Percentiles rank a stretch among this genome's conserved stretches.
Conservation (phyloP, 1,140 invertebrate species). For the Ips typographus region DNA sequence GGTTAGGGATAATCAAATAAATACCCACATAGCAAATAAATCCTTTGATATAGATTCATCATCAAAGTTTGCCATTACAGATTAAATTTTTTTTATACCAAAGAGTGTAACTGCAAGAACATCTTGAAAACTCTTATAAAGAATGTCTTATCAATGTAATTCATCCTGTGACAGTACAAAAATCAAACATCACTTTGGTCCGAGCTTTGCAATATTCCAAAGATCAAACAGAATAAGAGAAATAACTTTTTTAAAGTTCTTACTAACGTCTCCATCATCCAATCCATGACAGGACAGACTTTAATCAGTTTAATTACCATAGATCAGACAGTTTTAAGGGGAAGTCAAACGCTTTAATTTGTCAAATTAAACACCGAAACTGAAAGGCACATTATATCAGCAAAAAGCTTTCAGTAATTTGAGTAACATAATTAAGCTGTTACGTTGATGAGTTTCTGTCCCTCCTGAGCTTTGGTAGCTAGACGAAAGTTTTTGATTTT, state of each 20-base stretch:
- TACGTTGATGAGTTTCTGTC: conserved; percentile 1
- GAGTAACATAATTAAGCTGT: conserved; percentile 17
- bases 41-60: too few relatives aligned
- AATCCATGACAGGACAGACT: background rate
- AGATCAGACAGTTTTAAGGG: conserved; percentile 15
- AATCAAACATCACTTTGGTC: background rate
- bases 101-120: background rate
- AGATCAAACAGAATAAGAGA: too few relatives aligned
- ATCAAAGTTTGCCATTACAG: too few relatives aligned
- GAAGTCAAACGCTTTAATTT: conserved; percentile 23
- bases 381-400: background rate
- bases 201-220: too few relatives aligned
- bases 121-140: background rate
- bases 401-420: background rate
- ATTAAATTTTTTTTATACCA: too few relatives aligned
- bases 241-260: too few relatives aligned
- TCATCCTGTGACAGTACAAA: background rate
- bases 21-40: too few relatives aligned
- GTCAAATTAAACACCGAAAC: conserved; percentile 17
- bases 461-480: too few relatives aligned
- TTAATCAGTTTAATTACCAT: conserved; percentile 25
- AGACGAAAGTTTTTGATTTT: too few relatives aligned
- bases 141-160: too few relatives aligned
- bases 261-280: background rate
- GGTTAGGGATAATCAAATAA: too few relatives aligned